phyloP scores from a whole-genome alignment of 2,888 invertebrate species.

The Phrixothrix hirtus region DNA sequence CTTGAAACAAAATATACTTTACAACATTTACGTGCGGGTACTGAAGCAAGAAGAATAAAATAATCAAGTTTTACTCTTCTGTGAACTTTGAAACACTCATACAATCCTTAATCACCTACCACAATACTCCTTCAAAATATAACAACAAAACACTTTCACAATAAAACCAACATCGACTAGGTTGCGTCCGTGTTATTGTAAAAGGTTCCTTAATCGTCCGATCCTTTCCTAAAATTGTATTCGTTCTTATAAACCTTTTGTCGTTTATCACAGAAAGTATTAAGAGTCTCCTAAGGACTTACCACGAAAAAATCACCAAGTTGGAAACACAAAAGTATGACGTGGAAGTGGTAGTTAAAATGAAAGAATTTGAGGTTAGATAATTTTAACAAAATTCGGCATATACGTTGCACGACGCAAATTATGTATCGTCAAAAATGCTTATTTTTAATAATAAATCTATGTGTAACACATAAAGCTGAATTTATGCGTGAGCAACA shows the following conservation, averaged over 20 bases:
- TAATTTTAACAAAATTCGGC: constrained; percentile 5
- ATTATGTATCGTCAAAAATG: constrained; percentile 7
- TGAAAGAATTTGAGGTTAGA: constrained; percentile 98
- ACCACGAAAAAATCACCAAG: constrained; percentile 83
- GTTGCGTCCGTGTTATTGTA: too few species aligned
- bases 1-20: too few species aligned
- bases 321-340: constrained; percentile 97
- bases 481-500: constrained; percentile 5
- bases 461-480: constrained; percentile 10
- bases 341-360: constrained; percentile 96
- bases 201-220: background rate
- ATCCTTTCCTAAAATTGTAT: constrained; percentile 2
- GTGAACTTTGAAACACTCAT: background rate
- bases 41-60: constrained; percentile 13
- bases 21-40: constrained; percentile 5
- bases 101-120: background rate
- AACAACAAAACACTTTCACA: constrained; percentile 11
- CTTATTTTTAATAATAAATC: constrained; percentile 12
- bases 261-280: constrained; percentile 65
- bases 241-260: constrained; percentile 16
- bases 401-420: constrained; percentile 24
- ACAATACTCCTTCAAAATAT: background rate
- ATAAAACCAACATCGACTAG: constrained; percentile 11
- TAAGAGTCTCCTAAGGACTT: constrained; percentile 77
- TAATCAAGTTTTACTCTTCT: background rate